Evolutionary conservation across 2,888 invertebrate species (phyloP).

Genomic region (Himalopsyche anomala): DNA sequence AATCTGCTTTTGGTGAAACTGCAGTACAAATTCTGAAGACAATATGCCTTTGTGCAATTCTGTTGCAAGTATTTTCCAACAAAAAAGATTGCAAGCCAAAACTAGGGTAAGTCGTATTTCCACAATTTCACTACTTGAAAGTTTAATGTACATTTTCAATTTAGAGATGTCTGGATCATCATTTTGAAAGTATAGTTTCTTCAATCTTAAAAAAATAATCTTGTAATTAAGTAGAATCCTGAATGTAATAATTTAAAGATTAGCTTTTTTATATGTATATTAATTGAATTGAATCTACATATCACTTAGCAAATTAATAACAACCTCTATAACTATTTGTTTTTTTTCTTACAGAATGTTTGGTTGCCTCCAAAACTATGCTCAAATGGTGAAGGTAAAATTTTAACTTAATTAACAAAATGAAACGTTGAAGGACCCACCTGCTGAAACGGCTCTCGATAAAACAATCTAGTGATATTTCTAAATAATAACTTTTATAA

Average conservation of each 20-base stretch:
- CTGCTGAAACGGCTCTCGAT: conserved; percentile 23
- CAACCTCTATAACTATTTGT: too few relatives aligned
- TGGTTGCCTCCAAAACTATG: conserved; percentile 47
- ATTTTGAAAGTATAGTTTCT: too few relatives aligned
- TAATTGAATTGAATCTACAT: background rate
- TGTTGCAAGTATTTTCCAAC: conserved; percentile 56
- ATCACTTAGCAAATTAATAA: too few relatives aligned
- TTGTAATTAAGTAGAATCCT: too few relatives aligned
- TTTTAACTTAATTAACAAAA: background rate
- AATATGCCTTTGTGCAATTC: conserved; percentile 57
- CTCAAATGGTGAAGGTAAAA: conserved; percentile 55
- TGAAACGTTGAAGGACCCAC: background rate
- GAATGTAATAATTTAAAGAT: too few relatives aligned
- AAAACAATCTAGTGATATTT: conserved; percentile 16
- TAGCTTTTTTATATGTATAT: background rate
- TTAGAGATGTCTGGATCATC: too few relatives aligned
- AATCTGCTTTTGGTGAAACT: conserved; percentile 44
- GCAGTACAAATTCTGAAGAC: conserved; percentile 58
- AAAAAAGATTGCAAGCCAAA: conserved; percentile 54
- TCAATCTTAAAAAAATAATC: too few relatives aligned
- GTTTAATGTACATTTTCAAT: too few relatives aligned
- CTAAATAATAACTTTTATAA: conserved; percentile 1
- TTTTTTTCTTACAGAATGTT: conserved; percentile 53
- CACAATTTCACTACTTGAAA: background rate
- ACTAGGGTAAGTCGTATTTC: conserved; percentile 52